Base-by-base conservation (phyloP, 1,140 invertebrate species). In the Tigriopus japonicus region DNA sequence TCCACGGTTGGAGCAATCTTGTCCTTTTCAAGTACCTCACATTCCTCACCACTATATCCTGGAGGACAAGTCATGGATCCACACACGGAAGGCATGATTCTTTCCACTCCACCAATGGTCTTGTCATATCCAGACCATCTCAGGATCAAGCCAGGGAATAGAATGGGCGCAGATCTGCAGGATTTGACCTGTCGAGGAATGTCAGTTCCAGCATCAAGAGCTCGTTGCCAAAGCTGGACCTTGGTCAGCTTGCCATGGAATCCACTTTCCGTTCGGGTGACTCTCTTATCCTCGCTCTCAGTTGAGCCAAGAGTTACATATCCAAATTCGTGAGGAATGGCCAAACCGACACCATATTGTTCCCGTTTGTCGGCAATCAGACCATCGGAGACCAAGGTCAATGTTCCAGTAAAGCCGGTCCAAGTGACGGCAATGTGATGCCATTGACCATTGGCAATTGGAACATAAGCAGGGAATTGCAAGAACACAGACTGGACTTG, bases 201-300 rank as follows among this genome's bases (percentile, higher is more conserved):
- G 75, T 97, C 93, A 63, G 83, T 83, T 1, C 85, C 87, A 13
- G 93, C 83, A 69, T 94, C 88, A 1, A 97, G 73, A 42, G 86
- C 84, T 45, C 89, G 77, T 64, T 83, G 84, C 90, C 93, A 97
- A 54, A 96, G 79, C 75, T 96, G 90, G 21, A 95, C 84, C 72
- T 94, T 90, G 23, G 88, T 94, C 14, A 98, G 70, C 67, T 88
- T 85, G 15, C 94, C 94, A 75, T 91, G 86, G 81, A 98, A 98
- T 10, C 90, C 89, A 15, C 81, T 75, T 71, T 88, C 85, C 0
- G 83, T 78, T 66, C 83, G 84, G 7, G 80, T 73, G 28, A 35
- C 28, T 67, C 81, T 78, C 56, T 80, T 77, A 56, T 79, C 77
- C 58, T 78, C 77, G 52, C 67, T 66, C 15, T 71, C 67, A 35